Percentiles rank a stretch among this genome's conserved stretches.
Evolutionary conservation across 1,140 invertebrate genomes (phyloP).

Genomic region (Drosophila insularis): DNA sequence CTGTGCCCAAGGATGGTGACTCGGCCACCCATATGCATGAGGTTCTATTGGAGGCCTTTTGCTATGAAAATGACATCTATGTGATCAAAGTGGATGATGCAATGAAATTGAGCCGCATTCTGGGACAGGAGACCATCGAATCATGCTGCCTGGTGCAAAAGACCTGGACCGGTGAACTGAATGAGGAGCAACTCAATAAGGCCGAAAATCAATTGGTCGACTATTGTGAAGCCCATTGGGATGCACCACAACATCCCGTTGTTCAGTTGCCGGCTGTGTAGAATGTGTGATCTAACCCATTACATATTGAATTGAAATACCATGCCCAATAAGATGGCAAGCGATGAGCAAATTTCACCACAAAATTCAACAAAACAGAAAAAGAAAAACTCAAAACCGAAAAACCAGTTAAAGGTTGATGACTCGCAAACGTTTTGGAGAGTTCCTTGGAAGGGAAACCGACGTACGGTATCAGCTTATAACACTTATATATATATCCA

Average conservation of each 20-base stretch:
- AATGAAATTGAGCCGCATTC: slow-evolving; percentile 83
- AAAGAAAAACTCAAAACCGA: slow-evolving; percentile 8
- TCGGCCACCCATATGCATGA: slow-evolving; percentile 87
- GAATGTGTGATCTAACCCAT: slow-evolving; percentile 24
- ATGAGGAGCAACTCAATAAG: slow-evolving; percentile 83
- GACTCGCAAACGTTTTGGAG: slow-evolving; percentile 71
- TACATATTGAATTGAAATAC: slow-evolving; percentile 49
- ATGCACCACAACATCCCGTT: slow-evolving; percentile 83
- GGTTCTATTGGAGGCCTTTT: slow-evolving; percentile 87
- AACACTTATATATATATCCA: slow-evolving; percentile 35
- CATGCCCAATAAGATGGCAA: slow-evolving; percentile 53
- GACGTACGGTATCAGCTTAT: slow-evolving; percentile 45
- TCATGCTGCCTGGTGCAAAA: slow-evolving; percentile 84
- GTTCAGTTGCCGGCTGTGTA: slow-evolving; percentile 85
- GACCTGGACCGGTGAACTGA: slow-evolving; percentile 83
- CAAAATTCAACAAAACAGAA: slow-evolving; percentile 11
- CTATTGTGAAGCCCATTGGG: slow-evolving; percentile 85
- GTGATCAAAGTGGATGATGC: slow-evolving; percentile 86
- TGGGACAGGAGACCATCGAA: slow-evolving; percentile 81
- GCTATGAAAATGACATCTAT: slow-evolving; percentile 87
- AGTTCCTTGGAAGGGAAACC: slow-evolving; percentile 71
- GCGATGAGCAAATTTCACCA: slow-evolving; percentile 43
- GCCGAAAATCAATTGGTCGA: slow-evolving; percentile 84
- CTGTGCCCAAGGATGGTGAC: slow-evolving; percentile 85
- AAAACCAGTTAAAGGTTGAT: slow-evolving; percentile 71